Conservation (phyloP, 2,797 vertebrate genomes). For the Myoxocephalus aenaeus region DNA sequence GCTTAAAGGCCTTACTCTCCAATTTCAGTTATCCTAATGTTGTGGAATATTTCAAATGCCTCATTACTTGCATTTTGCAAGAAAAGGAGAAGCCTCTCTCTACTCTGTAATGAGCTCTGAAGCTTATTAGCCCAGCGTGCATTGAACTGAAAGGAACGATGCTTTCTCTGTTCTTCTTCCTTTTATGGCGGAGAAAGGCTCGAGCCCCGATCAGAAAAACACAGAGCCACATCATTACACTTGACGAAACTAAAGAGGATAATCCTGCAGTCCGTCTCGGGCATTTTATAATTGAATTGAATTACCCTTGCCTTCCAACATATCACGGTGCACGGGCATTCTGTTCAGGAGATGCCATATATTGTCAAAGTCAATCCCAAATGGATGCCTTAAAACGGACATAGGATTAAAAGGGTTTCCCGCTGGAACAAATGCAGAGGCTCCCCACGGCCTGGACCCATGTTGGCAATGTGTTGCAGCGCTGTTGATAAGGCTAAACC, state of each 20-base stretch:
- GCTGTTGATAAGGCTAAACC: conserved; percentile 34
- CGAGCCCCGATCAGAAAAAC: conserved; percentile 74
- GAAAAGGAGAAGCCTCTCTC: conserved; percentile 69
- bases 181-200: conserved; percentile 60
- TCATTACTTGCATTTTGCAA: conserved; percentile 83
- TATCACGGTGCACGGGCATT: conserved; percentile 43
- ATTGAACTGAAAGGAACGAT: conserved; percentile 71
- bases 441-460: conserved; percentile 23
- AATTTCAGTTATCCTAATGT: conserved; percentile 83
- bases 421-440: conserved; percentile 12
- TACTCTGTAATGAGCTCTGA: conserved; percentile 78
- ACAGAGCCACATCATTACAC: conserved; percentile 82
- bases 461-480: conserved; percentile 13
- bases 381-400: conserved; percentile 10
- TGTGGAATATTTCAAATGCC: conserved; percentile 84
- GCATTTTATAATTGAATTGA: conserved; percentile 72
- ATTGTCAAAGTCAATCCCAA: background rate
- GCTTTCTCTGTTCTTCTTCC: conserved; percentile 51
- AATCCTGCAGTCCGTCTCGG: conserved; percentile 71
- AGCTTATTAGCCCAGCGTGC: conserved; percentile 81
- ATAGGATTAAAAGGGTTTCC: conserved; percentile 32
- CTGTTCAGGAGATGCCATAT: conserved; percentile 33
- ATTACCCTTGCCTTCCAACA: conserved; percentile 61
- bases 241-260: conserved; percentile 75
- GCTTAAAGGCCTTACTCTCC: conserved; percentile 74